Evolutionary conservation across 2,113 vertebrate genomes (phyloP).

Genomic region (Isichthys henryi): DNA sequence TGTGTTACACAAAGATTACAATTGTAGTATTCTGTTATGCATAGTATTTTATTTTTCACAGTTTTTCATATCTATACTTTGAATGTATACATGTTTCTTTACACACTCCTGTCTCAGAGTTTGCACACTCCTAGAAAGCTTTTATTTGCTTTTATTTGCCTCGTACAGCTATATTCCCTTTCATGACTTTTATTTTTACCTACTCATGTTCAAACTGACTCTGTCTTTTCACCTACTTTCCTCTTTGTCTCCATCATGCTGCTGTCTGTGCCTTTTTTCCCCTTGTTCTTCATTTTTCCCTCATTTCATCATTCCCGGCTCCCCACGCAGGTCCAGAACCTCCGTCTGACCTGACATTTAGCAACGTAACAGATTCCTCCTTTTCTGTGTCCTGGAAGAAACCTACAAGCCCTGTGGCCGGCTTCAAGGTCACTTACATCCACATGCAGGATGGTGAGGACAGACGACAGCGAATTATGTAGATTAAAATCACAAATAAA

Average conservation of each 20-base stretch:
- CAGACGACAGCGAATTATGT: not conserved
- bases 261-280: not conserved
- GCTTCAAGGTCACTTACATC: constrained; percentile 61
- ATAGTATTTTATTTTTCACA: not conserved
- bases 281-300: not conserved
- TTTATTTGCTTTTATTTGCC: not conserved
- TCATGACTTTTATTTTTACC: not conserved
- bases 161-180: not conserved
- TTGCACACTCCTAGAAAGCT: not conserved
- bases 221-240: not conserved
- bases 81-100: not conserved
- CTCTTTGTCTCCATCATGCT: not conserved
- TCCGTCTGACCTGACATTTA: constrained; percentile 51
- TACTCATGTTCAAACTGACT: not conserved
- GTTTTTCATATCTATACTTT: constrained; percentile 11
- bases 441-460: constrained; percentile 49
- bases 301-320: not conserved
- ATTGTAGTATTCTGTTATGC: not conserved
- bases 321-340: constrained; percentile 52
- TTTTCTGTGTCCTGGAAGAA: constrained; percentile 57
- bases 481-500: not conserved
- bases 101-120: not conserved
- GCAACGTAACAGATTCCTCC: constrained; percentile 49
- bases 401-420: constrained; percentile 43
- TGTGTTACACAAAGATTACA: constrained; percentile 16